phyloP scores from a whole-genome alignment of 1,140 invertebrate genomes.

The Drosophila quadrilineata region DNA sequence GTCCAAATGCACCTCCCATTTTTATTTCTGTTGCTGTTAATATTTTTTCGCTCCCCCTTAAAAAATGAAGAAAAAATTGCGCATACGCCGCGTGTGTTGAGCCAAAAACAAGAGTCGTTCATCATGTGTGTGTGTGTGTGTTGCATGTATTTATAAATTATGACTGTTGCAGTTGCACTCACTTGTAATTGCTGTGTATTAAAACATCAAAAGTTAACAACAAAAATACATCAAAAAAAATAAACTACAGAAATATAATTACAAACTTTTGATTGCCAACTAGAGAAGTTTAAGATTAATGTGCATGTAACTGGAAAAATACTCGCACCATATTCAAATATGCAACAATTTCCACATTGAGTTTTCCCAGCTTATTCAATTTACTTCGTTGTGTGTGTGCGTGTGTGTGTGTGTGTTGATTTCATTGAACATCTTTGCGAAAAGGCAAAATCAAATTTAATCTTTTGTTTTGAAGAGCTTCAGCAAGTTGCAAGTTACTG shows the following conservation, averaged over 20 bases:
- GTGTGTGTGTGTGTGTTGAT: too few relatives aligned
- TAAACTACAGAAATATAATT: conserved; percentile 49
- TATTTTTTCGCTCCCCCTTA: conserved; percentile 15
- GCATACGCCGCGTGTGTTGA: conserved; percentile 47
- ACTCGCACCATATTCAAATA: not conserved
- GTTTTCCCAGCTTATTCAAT: conserved; percentile 9
- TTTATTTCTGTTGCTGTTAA: not conserved
- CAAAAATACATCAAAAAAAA: conserved; percentile 14
- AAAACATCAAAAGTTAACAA: conserved; percentile 69
- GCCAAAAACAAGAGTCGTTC: conserved; percentile 46
- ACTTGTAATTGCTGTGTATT: conserved; percentile 63
- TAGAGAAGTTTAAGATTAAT: conserved; percentile 50
- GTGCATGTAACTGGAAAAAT: not conserved
- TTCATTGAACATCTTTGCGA: conserved; percentile 32
- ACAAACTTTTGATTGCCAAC: conserved; percentile 62
- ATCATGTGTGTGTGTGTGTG: conserved; percentile 44
- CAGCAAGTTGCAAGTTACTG: conserved; percentile 13
- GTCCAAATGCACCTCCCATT: conserved; percentile 29
- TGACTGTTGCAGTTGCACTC: conserved; percentile 38
- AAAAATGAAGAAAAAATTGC: conserved; percentile 10
- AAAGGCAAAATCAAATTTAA: conserved; percentile 49
- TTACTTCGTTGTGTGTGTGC: too few relatives aligned
- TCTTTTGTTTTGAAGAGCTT: conserved; percentile 34
- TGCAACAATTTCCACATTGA: too few relatives aligned
- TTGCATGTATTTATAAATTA: conserved; percentile 51